Conservation (phyloP, 2,797 vertebrate genomes). For the Falco cherrug region DNA sequence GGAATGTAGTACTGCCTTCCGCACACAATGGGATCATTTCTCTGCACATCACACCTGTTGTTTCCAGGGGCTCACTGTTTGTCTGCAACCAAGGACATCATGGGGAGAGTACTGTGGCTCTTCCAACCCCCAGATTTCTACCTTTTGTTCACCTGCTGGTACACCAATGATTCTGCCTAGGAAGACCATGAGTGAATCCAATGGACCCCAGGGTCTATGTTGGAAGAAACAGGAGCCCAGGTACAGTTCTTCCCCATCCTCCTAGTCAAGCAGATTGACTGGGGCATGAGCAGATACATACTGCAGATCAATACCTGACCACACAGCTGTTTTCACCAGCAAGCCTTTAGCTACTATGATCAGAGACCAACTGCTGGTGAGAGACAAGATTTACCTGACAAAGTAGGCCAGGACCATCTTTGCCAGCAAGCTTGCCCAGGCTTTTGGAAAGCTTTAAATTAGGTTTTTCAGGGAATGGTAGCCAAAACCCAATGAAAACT, state of each 20-base stretch:
- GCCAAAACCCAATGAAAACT: background rate
- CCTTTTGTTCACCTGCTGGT: background rate
- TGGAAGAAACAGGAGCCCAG: background rate
- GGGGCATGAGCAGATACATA: background rate
- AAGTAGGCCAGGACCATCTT: background rate
- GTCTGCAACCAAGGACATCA: background rate
- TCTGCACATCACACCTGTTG: background rate
- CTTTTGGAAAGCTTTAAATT: background rate
- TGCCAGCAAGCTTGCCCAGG: background rate
- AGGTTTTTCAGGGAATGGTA: background rate
- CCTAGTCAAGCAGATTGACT: background rate
- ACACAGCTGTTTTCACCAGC: background rate
- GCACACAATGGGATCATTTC: background rate
- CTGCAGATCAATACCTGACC: background rate
- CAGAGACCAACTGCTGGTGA: background rate
- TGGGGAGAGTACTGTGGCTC: background rate
- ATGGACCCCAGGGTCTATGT: background rate
- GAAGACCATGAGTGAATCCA: background rate
- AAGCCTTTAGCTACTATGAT: background rate
- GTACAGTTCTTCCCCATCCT: background rate
- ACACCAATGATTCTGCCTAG: background rate
- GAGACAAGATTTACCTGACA: background rate
- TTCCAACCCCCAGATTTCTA: background rate
- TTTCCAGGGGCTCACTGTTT: background rate
- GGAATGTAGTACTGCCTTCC: background rate